These are phyloP conservation scores for Heliornis fulica DNA, from an alignment of 2,113 vertebrate genomes.

Conservation along the genomic window DNA sequence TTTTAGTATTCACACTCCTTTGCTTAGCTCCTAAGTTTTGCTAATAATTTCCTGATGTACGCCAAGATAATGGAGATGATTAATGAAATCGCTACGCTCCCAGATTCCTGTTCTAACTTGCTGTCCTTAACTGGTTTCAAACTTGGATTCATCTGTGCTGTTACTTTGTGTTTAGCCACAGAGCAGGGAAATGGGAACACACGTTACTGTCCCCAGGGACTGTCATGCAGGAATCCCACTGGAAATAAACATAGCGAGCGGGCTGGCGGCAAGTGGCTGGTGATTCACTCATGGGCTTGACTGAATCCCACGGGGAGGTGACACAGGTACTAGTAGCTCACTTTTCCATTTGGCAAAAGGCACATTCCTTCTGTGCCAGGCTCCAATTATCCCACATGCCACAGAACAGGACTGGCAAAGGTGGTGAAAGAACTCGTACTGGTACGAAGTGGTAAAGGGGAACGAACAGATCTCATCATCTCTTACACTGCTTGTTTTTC, in stretches of 20 bases:
- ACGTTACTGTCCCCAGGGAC: neutral
- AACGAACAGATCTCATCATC: neutral
- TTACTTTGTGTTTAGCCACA: neutral
- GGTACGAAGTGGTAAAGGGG: neutral
- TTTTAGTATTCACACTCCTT: neutral
- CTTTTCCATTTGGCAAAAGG: neutral
- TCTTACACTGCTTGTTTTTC: conserved; percentile 22
- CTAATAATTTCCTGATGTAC: conserved; percentile 56
- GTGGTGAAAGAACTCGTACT: neutral
- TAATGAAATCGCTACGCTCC: conserved; percentile 59
- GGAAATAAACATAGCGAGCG: neutral
- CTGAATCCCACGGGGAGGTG: neutral
- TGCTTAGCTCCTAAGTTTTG: conserved; percentile 45
- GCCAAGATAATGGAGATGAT: conserved; percentile 52
- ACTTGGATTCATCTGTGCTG: neutral
- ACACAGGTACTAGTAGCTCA: neutral
- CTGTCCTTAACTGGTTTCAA: conserved; percentile 13
- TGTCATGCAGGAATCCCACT: neutral
- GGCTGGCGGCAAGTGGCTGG: neutral
- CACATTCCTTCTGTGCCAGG: neutral
- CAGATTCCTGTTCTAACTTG: conserved; percentile 51
- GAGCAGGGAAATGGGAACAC: neutral
- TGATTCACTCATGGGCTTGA: neutral
- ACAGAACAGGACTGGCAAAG: neutral
- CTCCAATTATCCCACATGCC: conserved; percentile 15